A percentile compares a stretch with the other conserved stretches of the same genome.
Evolutionary conservation across 2,113 vertebrate species (phyloP).

Genomic region (Spermophilus dauricus): DNA sequence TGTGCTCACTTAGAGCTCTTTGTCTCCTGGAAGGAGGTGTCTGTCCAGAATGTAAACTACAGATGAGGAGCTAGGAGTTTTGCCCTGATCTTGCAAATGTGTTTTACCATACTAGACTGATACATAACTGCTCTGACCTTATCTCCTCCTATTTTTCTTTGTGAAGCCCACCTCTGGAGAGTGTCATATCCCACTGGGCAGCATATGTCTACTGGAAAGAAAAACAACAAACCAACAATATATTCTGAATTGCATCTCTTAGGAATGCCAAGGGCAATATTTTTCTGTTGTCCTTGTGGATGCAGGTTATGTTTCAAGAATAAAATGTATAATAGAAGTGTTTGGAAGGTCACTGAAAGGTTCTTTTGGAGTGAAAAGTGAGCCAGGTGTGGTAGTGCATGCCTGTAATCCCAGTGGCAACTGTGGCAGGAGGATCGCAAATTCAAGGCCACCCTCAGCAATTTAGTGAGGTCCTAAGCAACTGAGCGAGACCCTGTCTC

Average conservation of each 20-base stretch:
- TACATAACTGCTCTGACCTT: neutral
- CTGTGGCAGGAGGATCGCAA: neutral
- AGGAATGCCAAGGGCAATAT: neutral
- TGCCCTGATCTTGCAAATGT: neutral
- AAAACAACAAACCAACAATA: neutral
- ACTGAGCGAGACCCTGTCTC: neutral
- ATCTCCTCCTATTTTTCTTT: conserved; percentile 35
- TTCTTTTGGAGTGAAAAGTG: neutral
- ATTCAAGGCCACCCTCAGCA: neutral
- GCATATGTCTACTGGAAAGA: neutral
- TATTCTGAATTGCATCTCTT: neutral
- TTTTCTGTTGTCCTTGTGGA: neutral
- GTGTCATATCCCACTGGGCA: conserved; percentile 26
- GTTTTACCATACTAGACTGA: neutral
- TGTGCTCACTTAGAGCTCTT: neutral
- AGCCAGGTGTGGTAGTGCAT: neutral
- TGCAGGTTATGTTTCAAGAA: conserved; percentile 1
- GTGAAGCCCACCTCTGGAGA: neutral
- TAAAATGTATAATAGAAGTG: neutral
- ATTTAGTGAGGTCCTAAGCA: neutral
- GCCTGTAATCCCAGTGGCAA: too few species aligned
- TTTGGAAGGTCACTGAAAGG: conserved; percentile 28
- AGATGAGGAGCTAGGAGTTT: neutral
- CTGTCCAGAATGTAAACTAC: neutral
- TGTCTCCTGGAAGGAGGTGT: neutral